Base-by-base conservation (phyloP, 2,113 vertebrate species). In the Oncorhynchus mykiss region DNA sequence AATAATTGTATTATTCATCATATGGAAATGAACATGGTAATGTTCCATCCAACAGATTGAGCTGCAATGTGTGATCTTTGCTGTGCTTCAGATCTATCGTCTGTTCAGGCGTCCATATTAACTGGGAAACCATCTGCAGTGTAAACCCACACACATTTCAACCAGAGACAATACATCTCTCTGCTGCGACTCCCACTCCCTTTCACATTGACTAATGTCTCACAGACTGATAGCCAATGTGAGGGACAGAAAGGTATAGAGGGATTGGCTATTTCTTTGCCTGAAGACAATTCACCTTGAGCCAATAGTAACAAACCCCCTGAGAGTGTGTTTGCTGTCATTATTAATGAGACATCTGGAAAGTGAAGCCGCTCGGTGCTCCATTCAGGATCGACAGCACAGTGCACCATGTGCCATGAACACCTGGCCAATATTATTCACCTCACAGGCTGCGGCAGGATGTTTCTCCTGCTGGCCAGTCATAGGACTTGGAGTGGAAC, bases 241-340 rank as follows among this genome's bases (percentile, higher is more conserved):
- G 39, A 45, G 39, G 76, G 73, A 68, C 57, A 75, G 68, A 29
- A 75, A 70, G 67, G 64, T 74, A 48, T 3, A 11, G 68, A 80
- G 49, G 68, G 60, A 67, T 64, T 73, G 67, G 14, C 78, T 70
- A 71, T 67, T 67, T 39, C 27, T 68, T 27, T 67, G 67, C 68
- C 78, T 78, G 71, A 79, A 79, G 77, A 80, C 78, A 81, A 85
- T 71, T 79, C 78, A 86, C 81, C 81, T 82, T 48, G 71, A 86
- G 73, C 65, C 75, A n/a, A n/a, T 16, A 16, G 57, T 57, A 34
- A 77, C 51, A 82, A 79, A 79, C 78, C 85, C 60, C n/a, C 4
- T 18, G 65, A 72, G 54, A 60, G 76, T 75, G 76, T 80, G 60
- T 24, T 11, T 45, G 72, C 48, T 24, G 59, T 71, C 66, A 75